Conservation (phyloP, 2,797 vertebrate genomes). For the Hirundo rustica region DNA sequence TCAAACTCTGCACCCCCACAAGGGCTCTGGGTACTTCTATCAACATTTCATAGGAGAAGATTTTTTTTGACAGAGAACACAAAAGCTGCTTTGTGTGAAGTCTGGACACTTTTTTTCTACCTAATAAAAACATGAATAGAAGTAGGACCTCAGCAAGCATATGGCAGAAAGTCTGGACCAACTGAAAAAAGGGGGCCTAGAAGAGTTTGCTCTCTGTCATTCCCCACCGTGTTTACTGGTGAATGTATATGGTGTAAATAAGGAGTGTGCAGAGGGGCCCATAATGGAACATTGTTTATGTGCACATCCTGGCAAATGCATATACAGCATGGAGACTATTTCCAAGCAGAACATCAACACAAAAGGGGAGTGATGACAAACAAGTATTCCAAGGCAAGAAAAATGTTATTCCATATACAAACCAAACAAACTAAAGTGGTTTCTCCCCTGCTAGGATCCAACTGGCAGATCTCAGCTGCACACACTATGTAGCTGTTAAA, state of each 20-base stretch:
- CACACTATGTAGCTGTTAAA: constrained; percentile 50
- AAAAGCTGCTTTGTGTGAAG: constrained; percentile 74
- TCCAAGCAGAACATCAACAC: constrained; percentile 62
- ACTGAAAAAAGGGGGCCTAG: constrained; percentile 47
- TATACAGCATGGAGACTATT: constrained; percentile 33
- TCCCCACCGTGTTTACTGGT: constrained; percentile 17
- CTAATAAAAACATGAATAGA: constrained; percentile 72
- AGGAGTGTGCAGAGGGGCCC: not conserved
- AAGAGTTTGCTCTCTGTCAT: constrained; percentile 22
- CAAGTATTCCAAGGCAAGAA: constrained; percentile 64
- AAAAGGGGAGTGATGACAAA: constrained; percentile 63
- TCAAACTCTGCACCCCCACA: constrained; percentile 46
- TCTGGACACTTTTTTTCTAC: constrained; percentile 64
- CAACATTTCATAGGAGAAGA: constrained; percentile 70
- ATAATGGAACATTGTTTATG: constrained; percentile 68
- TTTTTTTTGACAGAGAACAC: constrained; percentile 75
- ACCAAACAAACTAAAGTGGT: constrained; percentile 67
- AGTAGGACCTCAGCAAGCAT: constrained; percentile 68
- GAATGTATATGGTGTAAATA: constrained; percentile 60
- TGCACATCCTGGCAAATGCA: constrained; percentile 57
- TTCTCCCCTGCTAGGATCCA: constrained; percentile 65
- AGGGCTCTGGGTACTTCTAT: constrained; percentile 65
- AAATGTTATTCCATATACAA: constrained; percentile 67
- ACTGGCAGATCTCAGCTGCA: constrained; percentile 62
- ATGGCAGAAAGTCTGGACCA: constrained; percentile 64